phyloP scores from a whole-genome alignment of 1,140 invertebrate species.

The Cryptotermes secundus region DNA sequence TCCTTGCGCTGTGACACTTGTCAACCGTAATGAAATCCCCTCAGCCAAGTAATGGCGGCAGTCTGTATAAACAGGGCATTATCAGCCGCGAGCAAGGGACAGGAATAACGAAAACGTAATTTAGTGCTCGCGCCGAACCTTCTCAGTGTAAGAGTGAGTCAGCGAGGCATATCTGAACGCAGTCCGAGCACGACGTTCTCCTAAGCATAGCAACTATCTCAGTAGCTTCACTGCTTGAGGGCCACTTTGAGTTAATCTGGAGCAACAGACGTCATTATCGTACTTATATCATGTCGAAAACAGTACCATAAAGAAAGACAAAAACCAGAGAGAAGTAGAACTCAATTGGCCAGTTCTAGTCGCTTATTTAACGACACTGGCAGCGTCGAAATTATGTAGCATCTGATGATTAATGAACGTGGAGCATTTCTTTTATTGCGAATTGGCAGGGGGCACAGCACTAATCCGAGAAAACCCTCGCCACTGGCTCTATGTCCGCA shows the following conservation, averaged over 20 bases:
- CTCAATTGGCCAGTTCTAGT: too few species aligned
- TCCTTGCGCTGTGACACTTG: background rate
- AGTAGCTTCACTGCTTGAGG: background rate
- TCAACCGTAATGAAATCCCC: background rate
- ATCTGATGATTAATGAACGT: too few species aligned
- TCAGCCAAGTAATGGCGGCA: background rate
- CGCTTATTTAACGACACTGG: too few species aligned
- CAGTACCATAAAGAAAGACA: too few species aligned
- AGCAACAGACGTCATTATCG: background rate
- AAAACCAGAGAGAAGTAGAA: too few species aligned
- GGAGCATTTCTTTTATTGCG: too few species aligned
- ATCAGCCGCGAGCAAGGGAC: background rate
- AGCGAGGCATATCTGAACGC: background rate
- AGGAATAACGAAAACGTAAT: background rate
- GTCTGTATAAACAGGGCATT: background rate
- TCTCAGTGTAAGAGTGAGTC: background rate
- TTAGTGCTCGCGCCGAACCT: background rate
- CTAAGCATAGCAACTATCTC: background rate
- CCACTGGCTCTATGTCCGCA: too few species aligned
- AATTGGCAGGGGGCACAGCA: too few species aligned
- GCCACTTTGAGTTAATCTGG: background rate
- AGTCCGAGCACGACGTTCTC: background rate
- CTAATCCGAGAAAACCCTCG: too few species aligned
- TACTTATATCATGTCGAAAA: too few species aligned
- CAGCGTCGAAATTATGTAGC: too few species aligned